Conservation (phyloP, 2,888 invertebrate species). For the Tetropium fuscum region DNA sequence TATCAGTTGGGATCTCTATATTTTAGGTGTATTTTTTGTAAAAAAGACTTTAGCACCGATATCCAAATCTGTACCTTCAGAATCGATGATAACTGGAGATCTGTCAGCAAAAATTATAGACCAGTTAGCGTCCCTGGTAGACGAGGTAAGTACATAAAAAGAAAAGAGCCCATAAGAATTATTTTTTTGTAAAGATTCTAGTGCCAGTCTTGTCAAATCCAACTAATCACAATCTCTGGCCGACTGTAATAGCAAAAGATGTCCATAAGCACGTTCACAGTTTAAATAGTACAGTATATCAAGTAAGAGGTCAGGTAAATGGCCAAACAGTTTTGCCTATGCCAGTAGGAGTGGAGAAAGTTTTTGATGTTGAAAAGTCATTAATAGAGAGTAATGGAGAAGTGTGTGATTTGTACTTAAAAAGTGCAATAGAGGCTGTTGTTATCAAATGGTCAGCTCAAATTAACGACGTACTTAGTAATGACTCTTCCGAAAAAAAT, state of each 20-base stretch:
- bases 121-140: conserved; percentile 90
- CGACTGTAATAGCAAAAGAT: conserved; percentile 89
- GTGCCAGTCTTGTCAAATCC: conserved; percentile 89
- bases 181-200: conserved; percentile 71
- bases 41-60: conserved; percentile 79
- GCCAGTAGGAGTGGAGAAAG: conserved; percentile 88
- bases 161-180: conserved; percentile 1
- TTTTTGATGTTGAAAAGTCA: conserved; percentile 80
- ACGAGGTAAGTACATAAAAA: conserved; percentile 74
- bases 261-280: conserved; percentile 93
- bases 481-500: conserved; percentile 83
- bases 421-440: conserved; percentile 95
- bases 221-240: conserved; percentile 85
- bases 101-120: conserved; percentile 91
- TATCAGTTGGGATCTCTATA: too few species aligned
- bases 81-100: conserved; percentile 85
- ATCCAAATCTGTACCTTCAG: conserved; percentile 73
- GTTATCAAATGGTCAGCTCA: conserved; percentile 92
- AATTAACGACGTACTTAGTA: conserved; percentile 91
- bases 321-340: conserved; percentile 90
- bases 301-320: conserved; percentile 92
- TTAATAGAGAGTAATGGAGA: conserved; percentile 70
- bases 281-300: conserved; percentile 92
- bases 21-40: conserved; percentile 79
- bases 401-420: conserved; percentile 84